Percentiles rank a stretch among this genome's conserved stretches.
Conservation (phyloP, 2,888 invertebrate species). For the Schizotus pectinicornis region DNA sequence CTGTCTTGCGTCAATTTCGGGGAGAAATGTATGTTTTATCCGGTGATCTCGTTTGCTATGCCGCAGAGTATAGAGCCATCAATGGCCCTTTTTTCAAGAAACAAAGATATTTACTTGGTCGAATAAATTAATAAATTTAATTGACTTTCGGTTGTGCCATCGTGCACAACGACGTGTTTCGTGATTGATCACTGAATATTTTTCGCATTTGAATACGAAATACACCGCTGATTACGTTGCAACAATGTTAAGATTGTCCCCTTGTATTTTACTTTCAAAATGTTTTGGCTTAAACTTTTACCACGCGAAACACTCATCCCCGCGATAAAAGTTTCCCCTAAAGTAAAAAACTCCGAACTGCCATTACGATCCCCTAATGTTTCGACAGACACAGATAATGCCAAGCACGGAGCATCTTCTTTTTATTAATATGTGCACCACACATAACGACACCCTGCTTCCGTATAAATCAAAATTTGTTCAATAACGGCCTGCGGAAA, state of each 20-base stretch:
- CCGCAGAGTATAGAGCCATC: conserved; percentile 27
- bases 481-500: conserved; percentile 44
- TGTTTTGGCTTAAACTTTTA: conserved; percentile 22
- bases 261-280: conserved; percentile 25
- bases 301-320: conserved; percentile 15
- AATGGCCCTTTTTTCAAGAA: conserved; percentile 17
- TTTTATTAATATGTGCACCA: conserved; percentile 48
- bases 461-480: conserved; percentile 50
- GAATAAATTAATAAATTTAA: conserved; percentile 46
- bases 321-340: conserved; percentile 50
- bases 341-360: conserved; percentile 49
- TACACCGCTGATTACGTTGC: no score
- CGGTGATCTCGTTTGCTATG: conserved; percentile 41
- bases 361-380: conserved; percentile 50
- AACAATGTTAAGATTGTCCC: conserved; percentile 1
- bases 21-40: conserved; percentile 38
- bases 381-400: conserved; percentile 47
- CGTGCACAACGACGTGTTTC: conserved; percentile 30
- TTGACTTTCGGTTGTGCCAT: conserved; percentile 38
- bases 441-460: conserved; percentile 42
- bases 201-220: no score
- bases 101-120: conserved; percentile 26
- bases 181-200: conserved; percentile 38
- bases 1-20: conserved; percentile 29
- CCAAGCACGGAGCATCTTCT: conserved; percentile 43